phyloP scores from a whole-genome alignment of 2,888 invertebrate genomes.

The Conus canariensis region DNA sequence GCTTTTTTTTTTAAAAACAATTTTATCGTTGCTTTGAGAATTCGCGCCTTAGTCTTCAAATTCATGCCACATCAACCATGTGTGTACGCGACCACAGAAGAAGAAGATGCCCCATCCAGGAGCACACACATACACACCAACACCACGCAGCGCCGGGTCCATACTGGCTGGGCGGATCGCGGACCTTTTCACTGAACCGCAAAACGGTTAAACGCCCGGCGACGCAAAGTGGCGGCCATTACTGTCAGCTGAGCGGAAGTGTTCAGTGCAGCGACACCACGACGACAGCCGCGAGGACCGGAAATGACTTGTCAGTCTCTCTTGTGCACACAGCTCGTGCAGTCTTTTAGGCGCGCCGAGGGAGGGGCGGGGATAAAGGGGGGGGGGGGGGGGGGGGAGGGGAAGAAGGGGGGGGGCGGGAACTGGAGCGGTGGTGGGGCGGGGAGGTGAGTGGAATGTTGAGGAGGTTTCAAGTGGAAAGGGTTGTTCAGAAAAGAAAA shows the following conservation, averaged over 20 bases:
- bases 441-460: not conserved
- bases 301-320: constrained; percentile 12
- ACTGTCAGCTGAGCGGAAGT: constrained; percentile 34
- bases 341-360: not conserved
- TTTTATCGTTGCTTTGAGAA: no score
- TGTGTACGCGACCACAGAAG: no score
- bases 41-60: no score
- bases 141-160: no score
- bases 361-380: not conserved
- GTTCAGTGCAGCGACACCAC: constrained; percentile 21
- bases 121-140: no score
- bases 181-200: not conserved
- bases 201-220: not conserved
- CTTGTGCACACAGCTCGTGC: constrained; percentile 22
- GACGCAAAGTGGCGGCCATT: constrained; percentile 30
- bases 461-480: no score
- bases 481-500: not conserved
- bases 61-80: no score
- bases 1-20: no score
- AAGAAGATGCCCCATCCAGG: no score
- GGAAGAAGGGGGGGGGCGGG: not conserved
- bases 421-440: not conserved
- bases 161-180: not conserved
- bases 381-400: not conserved
- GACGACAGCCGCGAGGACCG: constrained; percentile 11